Conservation (phyloP, 2,113 vertebrate genomes). For the Chloroceryle aenea region DNA sequence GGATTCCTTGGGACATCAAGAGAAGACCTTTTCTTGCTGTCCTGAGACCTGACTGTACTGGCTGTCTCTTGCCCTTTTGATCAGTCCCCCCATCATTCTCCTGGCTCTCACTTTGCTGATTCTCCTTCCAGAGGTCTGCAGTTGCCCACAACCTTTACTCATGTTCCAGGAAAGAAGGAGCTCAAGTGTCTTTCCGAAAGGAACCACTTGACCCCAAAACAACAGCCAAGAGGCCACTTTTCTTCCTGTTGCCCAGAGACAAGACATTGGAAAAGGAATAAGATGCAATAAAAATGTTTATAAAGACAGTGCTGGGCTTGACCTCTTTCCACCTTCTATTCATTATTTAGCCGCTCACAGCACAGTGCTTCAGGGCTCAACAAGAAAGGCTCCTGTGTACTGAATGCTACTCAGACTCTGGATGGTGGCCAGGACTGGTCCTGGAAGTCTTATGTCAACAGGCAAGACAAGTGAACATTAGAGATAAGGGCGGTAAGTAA, state of each 20-base stretch:
- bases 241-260: background rate
- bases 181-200: background rate
- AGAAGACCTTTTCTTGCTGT: background rate
- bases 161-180: background rate
- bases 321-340: background rate
- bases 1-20: background rate
- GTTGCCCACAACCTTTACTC: background rate
- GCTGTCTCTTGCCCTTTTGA: background rate
- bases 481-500: background rate
- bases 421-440: background rate
- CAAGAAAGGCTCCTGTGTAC: background rate
- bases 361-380: accelerated
- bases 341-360: background rate
- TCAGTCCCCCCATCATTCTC: background rate
- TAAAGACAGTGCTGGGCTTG: background rate
- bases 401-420: background rate
- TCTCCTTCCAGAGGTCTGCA: background rate
- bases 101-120: background rate
- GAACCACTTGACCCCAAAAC: background rate
- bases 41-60: background rate
- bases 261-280: background rate
- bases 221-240: background rate
- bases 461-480: background rate
- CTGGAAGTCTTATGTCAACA: background rate
- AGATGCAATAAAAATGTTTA: background rate